These are phyloP conservation scores for Balanococcus diminutus DNA, from an alignment of 2,888 invertebrate genomes.

Conservation along the genomic window DNA sequence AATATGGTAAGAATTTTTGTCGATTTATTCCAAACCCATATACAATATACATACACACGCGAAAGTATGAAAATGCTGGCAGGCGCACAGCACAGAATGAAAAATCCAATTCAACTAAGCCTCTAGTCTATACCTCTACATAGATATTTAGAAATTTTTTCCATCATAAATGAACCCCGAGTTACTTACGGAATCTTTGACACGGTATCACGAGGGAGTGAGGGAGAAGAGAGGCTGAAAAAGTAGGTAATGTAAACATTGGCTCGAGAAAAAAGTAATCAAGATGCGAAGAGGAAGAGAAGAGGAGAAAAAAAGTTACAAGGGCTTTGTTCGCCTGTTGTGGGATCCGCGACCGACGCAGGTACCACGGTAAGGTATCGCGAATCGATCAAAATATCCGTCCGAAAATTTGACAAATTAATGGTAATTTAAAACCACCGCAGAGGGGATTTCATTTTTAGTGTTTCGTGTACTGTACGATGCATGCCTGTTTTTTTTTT, in stretches of 20 bases:
- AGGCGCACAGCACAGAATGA: neutral
- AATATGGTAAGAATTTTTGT: slow-evolving; percentile 4
- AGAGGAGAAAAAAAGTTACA: neutral
- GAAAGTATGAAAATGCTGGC: neutral
- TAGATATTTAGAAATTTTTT: neutral
- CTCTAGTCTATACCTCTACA: neutral
- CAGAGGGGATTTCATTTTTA: neutral
- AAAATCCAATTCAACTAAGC: slow-evolving; percentile 9
- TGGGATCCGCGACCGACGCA: neutral
- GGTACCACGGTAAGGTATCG: neutral
- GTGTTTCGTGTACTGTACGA: slow-evolving; percentile 14
- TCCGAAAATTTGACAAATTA: slow-evolving; percentile 29
- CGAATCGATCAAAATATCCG: slow-evolving; percentile 27
- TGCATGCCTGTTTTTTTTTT: neutral
- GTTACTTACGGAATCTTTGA: slow-evolving; percentile 13
- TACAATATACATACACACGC: neutral
- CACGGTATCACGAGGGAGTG: too few species aligned
- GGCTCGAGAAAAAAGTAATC: slow-evolving; percentile 10
- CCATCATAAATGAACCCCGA: slow-evolving; percentile 23
- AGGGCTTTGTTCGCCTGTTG: neutral
- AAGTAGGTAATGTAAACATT: neutral
- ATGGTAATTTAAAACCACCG: neutral
- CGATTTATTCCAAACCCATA: neutral
- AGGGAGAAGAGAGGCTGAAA: neutral
- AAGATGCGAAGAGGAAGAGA: neutral